Evolutionary conservation across 2,113 vertebrate genomes (phyloP).

Genomic region (Spermophilus dauricus): DNA sequence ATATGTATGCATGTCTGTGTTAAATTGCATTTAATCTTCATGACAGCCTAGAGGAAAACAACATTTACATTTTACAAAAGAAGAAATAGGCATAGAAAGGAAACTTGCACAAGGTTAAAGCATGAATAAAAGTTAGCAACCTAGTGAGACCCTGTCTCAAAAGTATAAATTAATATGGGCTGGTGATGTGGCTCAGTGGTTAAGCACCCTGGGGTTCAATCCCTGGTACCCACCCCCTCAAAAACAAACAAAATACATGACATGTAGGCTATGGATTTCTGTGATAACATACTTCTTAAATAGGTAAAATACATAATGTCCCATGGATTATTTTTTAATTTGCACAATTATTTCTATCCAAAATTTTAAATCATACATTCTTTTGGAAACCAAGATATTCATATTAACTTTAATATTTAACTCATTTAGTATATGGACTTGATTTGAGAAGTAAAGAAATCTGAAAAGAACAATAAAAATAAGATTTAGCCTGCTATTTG

Average conservation of each 20-base stretch:
- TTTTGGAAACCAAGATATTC: not conserved
- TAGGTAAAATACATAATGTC: not conserved
- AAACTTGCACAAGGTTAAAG: not conserved
- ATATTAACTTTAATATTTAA: not conserved
- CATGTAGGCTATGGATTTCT: not conserved
- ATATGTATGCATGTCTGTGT: not conserved
- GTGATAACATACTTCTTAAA: slow-evolving; percentile 7
- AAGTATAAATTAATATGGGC: too few species aligned
- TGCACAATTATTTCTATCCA: not conserved
- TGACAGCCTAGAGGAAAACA: slow-evolving; percentile 18
- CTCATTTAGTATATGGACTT: not conserved
- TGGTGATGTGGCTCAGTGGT: too few species aligned
- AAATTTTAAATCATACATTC: slow-evolving; percentile 15
- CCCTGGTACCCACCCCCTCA: not conserved
- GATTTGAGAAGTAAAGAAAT: slow-evolving; percentile 28
- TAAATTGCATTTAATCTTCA: slow-evolving; percentile 30
- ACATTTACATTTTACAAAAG: slow-evolving; percentile 15
- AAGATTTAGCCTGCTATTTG: not conserved
- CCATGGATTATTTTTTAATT: not conserved
- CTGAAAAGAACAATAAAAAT: not conserved
- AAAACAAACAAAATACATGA: not conserved
- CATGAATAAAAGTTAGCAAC: not conserved
- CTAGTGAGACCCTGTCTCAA: too few species aligned
- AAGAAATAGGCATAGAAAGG: not conserved
- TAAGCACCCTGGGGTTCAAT: too few species aligned